Percentiles rank a stretch among this genome's conserved stretches.
Evolutionary conservation across 1,140 invertebrate genomes (phyloP).

Genomic region (Battus philenor): DNA sequence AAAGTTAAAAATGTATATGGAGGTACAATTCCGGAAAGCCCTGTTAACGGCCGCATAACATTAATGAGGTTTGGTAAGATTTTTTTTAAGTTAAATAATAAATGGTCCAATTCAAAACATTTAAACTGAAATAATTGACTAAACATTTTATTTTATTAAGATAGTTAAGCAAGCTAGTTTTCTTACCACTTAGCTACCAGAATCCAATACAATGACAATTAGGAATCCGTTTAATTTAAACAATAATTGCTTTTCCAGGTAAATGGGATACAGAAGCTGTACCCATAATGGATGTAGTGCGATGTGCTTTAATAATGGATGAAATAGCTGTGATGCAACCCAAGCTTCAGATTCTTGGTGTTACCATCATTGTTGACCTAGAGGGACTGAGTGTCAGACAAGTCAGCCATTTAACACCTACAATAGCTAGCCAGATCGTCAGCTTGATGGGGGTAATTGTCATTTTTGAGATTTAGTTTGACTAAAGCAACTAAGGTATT

Average conservation of each 20-base stretch:
- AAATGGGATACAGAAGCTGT: slow-evolving; percentile 83
- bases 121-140: no score
- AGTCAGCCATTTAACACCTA: slow-evolving; percentile 77
- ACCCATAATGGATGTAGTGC: slow-evolving; percentile 81
- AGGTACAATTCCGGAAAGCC: slow-evolving; percentile 48
- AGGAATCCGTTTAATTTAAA: no score
- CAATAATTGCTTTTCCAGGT: slow-evolving; percentile 62
- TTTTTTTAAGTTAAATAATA: no score
- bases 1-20: slow-evolving; percentile 50
- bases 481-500: background rate
- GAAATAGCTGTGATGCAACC: slow-evolving; percentile 85
- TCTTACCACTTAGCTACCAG: no score
- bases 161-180: no score
- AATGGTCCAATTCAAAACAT: no score
- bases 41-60: slow-evolving; percentile 46
- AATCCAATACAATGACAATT: no score
- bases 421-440: slow-evolving; percentile 52
- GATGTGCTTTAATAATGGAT: slow-evolving; percentile 81
- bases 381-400: slow-evolving; percentile 82
- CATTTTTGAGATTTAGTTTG: background rate
- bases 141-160: no score
- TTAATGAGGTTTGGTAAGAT: slow-evolving; percentile 62
- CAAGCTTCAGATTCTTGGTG: slow-evolving; percentile 83
- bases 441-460: slow-evolving; percentile 53
- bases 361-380: slow-evolving; percentile 84